Percentiles rank a stretch among this genome's conserved stretches.
Evolutionary conservation across 2,113 vertebrate species (phyloP).

Genomic region (Hipposideros armiger): DNA sequence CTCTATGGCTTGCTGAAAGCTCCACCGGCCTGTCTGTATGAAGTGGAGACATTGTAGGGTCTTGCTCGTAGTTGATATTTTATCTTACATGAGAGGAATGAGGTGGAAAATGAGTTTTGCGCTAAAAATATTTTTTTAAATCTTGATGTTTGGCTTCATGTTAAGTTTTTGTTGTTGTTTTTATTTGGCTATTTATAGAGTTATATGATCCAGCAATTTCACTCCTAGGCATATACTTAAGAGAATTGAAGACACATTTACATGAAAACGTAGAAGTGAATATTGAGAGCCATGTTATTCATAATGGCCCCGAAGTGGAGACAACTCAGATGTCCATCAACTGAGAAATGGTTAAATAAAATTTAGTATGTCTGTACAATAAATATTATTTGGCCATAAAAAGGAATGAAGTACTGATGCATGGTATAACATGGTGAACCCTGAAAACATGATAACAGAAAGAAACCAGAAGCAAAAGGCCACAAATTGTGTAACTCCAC

Average conservation of each 20-base stretch:
- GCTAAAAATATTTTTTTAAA: constrained; percentile 10
- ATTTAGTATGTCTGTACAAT: not conserved
- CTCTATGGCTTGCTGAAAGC: not conserved
- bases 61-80: not conserved
- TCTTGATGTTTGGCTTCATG: not conserved
- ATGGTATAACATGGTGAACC: not conserved
- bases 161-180: not conserved
- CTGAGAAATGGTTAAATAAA: not conserved
- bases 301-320: not conserved
- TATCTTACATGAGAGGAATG: not conserved
- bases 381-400: not conserved
- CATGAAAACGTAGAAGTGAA: not conserved
- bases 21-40: not conserved
- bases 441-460: not conserved
- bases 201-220: not conserved
- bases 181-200: not conserved
- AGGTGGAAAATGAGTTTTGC: constrained; percentile 1
- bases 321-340: not conserved
- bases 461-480: not conserved
- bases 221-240: not conserved
- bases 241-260: constrained; percentile 21
- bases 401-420: not conserved
- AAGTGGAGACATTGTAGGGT: not conserved
- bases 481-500: not conserved
- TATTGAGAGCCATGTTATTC: not conserved